A percentile compares a stretch with the other conserved stretches of the same genome.
Evolutionary conservation across 92 coral and sea anemone genomes (phyloP).

Genomic region (Epizoanthus ramosus): DNA sequence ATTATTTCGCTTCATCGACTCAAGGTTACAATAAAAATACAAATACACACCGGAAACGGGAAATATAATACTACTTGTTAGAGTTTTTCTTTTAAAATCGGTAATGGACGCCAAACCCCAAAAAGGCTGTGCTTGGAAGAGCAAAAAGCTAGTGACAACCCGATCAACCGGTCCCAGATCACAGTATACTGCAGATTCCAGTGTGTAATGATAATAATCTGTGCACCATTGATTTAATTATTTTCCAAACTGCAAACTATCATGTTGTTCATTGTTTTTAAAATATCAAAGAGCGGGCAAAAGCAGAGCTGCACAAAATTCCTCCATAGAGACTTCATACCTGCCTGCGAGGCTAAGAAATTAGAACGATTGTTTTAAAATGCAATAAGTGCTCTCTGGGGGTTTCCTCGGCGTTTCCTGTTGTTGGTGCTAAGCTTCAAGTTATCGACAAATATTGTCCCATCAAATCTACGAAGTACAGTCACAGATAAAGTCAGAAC

Average conservation of each 20-base stretch:
- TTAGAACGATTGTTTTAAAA: background rate
- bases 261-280: background rate
- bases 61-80: background rate
- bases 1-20: too few relatives aligned
- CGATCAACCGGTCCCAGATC: slow-evolving; percentile 7
- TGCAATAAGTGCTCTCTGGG: background rate
- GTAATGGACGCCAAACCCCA: slow-evolving; percentile 2
- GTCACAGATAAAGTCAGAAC: background rate
- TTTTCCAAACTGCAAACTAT: slow-evolving; percentile 3
- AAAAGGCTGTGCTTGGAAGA: slow-evolving; percentile 6
- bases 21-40: too few relatives aligned
- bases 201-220: background rate
- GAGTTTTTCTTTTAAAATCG: background rate
- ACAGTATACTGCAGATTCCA: background rate
- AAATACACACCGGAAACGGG: too few relatives aligned
- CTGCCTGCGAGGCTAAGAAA: too few relatives aligned
- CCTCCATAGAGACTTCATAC: too few relatives aligned
- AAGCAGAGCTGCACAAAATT: too few relatives aligned
- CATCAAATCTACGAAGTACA: too few relatives aligned
- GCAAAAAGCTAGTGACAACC: slow-evolving; percentile 17
- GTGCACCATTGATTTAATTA: background rate
- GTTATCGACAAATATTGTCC: too few relatives aligned
- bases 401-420: too few relatives aligned
- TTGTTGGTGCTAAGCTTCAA: too few relatives aligned
- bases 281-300: too few relatives aligned